These are phyloP conservation scores for Calcarius lapponicus DNA, from an alignment of 2,797 vertebrate genomes.

Conservation along the genomic window DNA sequence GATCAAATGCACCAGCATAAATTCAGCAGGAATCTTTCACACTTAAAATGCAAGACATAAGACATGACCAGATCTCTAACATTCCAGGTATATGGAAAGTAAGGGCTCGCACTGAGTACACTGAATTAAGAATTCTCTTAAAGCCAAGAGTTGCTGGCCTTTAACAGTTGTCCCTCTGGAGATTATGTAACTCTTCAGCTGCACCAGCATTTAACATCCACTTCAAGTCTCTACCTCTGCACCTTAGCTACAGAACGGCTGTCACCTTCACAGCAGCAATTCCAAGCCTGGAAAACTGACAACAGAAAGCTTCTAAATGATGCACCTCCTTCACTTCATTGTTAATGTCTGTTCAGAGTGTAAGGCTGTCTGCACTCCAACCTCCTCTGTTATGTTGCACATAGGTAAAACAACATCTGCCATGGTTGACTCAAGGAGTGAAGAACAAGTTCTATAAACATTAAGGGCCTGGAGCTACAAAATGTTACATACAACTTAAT, in stretches of 20 bases:
- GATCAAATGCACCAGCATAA: neutral
- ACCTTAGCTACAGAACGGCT: neutral
- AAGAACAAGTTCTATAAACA: neutral
- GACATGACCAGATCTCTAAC: neutral
- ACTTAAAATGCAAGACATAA: neutral
- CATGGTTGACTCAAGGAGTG: neutral
- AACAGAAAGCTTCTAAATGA: neutral
- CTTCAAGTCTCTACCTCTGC: neutral
- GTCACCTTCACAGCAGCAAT: neutral
- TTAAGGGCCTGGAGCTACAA: neutral
- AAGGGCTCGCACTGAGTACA: neutral
- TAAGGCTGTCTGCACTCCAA: neutral
- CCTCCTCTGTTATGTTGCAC: neutral
- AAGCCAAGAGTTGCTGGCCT: neutral
- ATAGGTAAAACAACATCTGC: neutral
- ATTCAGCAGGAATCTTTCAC: neutral
- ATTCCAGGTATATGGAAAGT: neutral
- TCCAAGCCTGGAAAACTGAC: neutral
- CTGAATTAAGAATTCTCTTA: neutral
- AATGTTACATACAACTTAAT: neutral
- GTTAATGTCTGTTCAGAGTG: neutral
- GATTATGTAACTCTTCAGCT: neutral
- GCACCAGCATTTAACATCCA: neutral
- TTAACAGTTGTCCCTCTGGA: neutral
- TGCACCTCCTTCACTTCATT: neutral